Evolutionary conservation across 2,888 invertebrate species (phyloP), one percentile per base, ranked within the genome.

Genomic region (Zootermopsis nevadensis): DNA sequence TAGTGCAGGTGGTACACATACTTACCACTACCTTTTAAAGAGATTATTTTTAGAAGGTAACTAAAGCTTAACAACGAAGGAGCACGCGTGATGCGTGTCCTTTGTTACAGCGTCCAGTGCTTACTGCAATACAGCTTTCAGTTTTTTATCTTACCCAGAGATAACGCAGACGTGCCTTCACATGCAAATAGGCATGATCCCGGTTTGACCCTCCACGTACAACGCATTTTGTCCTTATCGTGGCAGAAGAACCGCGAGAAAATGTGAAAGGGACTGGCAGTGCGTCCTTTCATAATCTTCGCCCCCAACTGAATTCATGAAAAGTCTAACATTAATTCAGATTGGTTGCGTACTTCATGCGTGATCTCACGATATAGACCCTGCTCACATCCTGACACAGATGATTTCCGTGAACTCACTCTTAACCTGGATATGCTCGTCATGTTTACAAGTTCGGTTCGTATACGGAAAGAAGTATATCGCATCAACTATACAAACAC

Each of bases 131-230:
- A 60, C 69, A 6, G 24, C 24, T 38, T 35, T 38, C 24, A 79
- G 77, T 83, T 83, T 80, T 79, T 83, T 79, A 83, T 83, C 83
- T 69, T 19, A 24, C 30, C 19, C 15, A 31, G 27, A 55, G 77
- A 82, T 74, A 82, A 69, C n/a, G 35, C 33, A 33, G 79, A 79
- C 83, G 83, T 83, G 83, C 83, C 77, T 79, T n/a, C 72, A 83
- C 83, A 83, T 83, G 79, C 83, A 83, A 83, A 83, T 76, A 79
- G 48, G 66, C 33, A 38, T 31, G 19, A n/a, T 38, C 55, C 60
- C 24, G 27, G 0, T 33, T 30, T 76, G 83, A 83, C 83, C 83
- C 30, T 72, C 60, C 83, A 83, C 83, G 80, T 83, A 83, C n/a
- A 24, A 79, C 79, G 53, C 79, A 79, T 79, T 74, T 74, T 66